phyloP scores from a whole-genome alignment of 2,797 vertebrate species.

The Fundulus diaphanus region DNA sequence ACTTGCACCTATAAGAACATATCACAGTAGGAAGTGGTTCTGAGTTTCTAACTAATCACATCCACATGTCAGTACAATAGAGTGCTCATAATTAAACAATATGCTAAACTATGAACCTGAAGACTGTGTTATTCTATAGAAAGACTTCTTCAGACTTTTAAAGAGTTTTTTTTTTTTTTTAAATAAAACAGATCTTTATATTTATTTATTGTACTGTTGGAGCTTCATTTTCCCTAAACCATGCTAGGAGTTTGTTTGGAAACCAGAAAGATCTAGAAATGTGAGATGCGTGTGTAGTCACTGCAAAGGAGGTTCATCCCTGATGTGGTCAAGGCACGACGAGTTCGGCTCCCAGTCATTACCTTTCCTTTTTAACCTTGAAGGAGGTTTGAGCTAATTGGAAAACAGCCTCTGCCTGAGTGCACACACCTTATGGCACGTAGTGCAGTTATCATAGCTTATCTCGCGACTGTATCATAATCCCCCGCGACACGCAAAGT shows the following conservation, averaged over 20 bases:
- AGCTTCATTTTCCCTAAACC: background rate
- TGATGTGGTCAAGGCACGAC: conserved; percentile 38
- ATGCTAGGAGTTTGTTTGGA: background rate
- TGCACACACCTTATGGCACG: conserved; percentile 63
- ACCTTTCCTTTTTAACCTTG: conserved; percentile 74
- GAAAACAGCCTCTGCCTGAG: conserved; percentile 74
- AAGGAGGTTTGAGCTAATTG: conserved; percentile 72
- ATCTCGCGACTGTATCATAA: conserved; percentile 76
- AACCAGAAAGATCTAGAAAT: background rate
- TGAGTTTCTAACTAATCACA: background rate
- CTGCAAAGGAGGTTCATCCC: conserved; percentile 23
- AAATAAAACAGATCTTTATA: background rate
- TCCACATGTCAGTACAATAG: background rate
- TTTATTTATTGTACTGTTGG: background rate
- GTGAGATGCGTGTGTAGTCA: conserved; percentile 1
- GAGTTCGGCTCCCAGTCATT: conserved; percentile 58
- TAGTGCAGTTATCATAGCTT: conserved; percentile 71
- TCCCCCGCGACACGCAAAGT: conserved; percentile 73
- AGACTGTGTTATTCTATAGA: background rate
- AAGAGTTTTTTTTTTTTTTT: background rate
- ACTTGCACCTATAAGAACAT: background rate
- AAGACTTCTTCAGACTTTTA: background rate
- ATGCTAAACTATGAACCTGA: background rate
- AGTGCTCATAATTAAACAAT: background rate
- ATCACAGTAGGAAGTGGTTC: background rate